Base-by-base conservation (phyloP, 2,888 invertebrate genomes). In the Cerceris rybyensis region DNA sequence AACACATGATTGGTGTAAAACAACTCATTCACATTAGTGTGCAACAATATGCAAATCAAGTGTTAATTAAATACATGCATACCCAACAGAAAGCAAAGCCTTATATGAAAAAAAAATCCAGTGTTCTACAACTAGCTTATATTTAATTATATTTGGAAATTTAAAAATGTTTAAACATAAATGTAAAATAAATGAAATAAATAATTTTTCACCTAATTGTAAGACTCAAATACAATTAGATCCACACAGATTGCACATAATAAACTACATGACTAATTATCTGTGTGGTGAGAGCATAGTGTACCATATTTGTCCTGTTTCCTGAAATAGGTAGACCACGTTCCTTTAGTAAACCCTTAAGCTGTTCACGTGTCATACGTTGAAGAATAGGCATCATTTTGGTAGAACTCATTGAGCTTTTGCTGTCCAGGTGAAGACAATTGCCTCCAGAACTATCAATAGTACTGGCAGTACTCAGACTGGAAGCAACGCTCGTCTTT, bases 231-330 rank as follows among this genome's bases (percentile, higher is more conserved):
- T 39, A 61, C 16, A 70, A 61, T 65, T 50, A 50, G 60, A 14
- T 41, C 17, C 55, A 14, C 9, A 60, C 55, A 17, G 60, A 61
- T 43, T 57, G 66, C 50, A 42, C 61, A 11, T 52, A 59, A 60
- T 42, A 61, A 28, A 13, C 49, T 66, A 57, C n/a, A 75, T 9
- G 16, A 70, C 49, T 52, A 50, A 58, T 49, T 64, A 58, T 70
- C 17, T 65, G 49, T 49, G 57, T 11, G 46, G 60, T 71, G 66
- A 6, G 14, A 58, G 72, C 58, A 61, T 80, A 75, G 78, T 87
- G 87, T 91, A 91, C 91, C 91, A 88, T 90, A 78, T 87, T 87
- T 80, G 87, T 87, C 84, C 89, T 90, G 85, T 86, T 90, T 84
- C 88, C 88, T 85, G 86, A 83, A 81, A 88, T 81, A 81, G 87